Evolutionary conservation across 1,140 invertebrate genomes (phyloP), one percentile per base, ranked within the genome.

Genomic region (Polyergus mexicanus): DNA sequence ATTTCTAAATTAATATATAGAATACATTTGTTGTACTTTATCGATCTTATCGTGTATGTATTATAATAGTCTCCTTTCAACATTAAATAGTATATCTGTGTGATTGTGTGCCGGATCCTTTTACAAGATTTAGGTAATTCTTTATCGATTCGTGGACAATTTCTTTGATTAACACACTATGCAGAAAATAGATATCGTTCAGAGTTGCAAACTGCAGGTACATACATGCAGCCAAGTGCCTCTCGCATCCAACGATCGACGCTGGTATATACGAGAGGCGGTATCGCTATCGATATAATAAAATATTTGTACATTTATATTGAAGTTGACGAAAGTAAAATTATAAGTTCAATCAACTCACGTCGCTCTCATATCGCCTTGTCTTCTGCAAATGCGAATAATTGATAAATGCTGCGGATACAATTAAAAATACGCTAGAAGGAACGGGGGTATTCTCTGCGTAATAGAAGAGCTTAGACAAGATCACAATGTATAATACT

Each of bases 401-500:
- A 78, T 78, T 13, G 19, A 32, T 35, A 78, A 77, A 32, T 38
- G 38, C 58, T 38, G 22, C 22, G 44, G 32, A 16, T 19, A 22
- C 28, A 60, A 74, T 74, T 72, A 74, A 74, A 72, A 74, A 72
- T 35, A 32, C 60, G 38, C 25, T n/a, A 44, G 28, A 32, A 80
- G 65, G 38, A 72, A 74, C 38, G 54, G 19, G 22, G 38, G 28
- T 74, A 74, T 72, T 83, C 54, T 44, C 54, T 83, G 68, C 54
- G 32, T 56, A 69, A 68, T 16, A 69, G 22, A 44, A 44, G 68
- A 72, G 25, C 10, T 72, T 84, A 65, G 25, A 90, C 63, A 89
- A 93, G 91, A 94, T 94, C 92, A 94, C 93, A 94, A 92, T 77
- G 65, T 84, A 91, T 94, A 94, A 94, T 94, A 94, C 93, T 94